Base-by-base conservation (phyloP, 1,140 invertebrate genomes). In the Neodiprion fabricii region DNA sequence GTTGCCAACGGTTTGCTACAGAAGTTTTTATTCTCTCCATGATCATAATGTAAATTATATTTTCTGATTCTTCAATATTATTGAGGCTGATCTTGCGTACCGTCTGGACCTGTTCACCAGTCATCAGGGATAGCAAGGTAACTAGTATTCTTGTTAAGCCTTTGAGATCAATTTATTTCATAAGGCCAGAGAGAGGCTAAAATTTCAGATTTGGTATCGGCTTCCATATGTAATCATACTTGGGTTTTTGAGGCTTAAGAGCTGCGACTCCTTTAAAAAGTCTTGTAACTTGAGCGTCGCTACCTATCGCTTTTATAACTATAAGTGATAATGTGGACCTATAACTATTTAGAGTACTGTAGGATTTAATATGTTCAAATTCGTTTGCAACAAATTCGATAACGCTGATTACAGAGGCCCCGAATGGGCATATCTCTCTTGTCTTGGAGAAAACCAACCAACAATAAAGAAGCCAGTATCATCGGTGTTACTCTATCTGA, bases 171-270 rank as follows among this genome's bases (percentile, higher is more conserved):
- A 14, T 61, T 9, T 61, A 21, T 61, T 5, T 61, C 53, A 61
- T 61, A 7, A 12, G 53, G 53, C 53, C 53, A 61, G n/a, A 61
- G 53, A 61, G 53, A 14, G 7, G 53, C 0, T 61, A 61, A 0
- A 61, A 61, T 9, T 61, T 47, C 14, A 78, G 17, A 49, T 77
- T 71, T 12, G 47, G 10, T n/a, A 10, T 23, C 21, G 61, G 67
- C 40, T 66, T 10, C 48, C 67, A 70, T 9, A 17, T 66, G 48
- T 67, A 66, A 72, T 9, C 47, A n/a, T 69, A 67, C 67, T 66
- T 71, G 76, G 76, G 76, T 80, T 80, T 79, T 82, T 84, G 67
- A n/a, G 77, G 78, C 79, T 92, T 91, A 70, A 92, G 74, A 78
- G 91, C 91, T 90, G 83, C 12, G 85, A 85, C 76, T 74, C 74